Percentiles rank a stretch among this genome's conserved stretches.
phyloP scores from a whole-genome alignment of 2,113 vertebrate genomes.

The Labrus mixtus region DNA sequence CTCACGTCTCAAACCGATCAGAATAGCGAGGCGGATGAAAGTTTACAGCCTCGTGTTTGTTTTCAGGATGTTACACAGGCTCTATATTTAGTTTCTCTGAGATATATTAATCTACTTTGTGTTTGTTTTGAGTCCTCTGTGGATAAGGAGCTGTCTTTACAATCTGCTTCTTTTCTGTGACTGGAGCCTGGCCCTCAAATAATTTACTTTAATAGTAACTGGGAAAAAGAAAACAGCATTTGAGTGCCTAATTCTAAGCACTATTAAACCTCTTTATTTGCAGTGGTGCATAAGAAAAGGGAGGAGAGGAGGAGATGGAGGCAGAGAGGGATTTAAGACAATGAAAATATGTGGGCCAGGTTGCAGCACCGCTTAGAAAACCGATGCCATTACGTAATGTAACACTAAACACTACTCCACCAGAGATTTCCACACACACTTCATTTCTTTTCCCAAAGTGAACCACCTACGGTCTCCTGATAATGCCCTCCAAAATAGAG shows the following conservation, averaged over 20 bases:
- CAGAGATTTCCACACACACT: constrained; percentile 56
- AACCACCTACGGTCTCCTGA: constrained; percentile 60
- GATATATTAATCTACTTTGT: constrained; percentile 48
- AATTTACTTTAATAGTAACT: constrained; percentile 12
- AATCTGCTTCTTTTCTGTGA: background rate
- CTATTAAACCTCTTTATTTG: constrained; percentile 17
- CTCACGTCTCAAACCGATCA: constrained; percentile 70
- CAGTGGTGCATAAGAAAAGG: background rate
- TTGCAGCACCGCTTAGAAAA: constrained; percentile 43
- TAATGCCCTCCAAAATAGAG: constrained; percentile 45
- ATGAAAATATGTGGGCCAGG: constrained; percentile 49
- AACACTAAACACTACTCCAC: constrained; percentile 52
- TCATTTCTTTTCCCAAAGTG: constrained; percentile 50
- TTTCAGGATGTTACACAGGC: constrained; percentile 66
- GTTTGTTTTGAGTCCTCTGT: constrained; percentile 45
- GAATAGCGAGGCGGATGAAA: constrained; percentile 63
- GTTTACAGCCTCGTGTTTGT: constrained; percentile 65
- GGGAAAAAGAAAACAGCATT: background rate
- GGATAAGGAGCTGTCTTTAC: constrained; percentile 18
- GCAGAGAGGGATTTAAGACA: constrained; percentile 39
- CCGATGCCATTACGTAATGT: constrained; percentile 48
- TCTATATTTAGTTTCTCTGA: constrained; percentile 69
- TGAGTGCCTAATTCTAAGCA: constrained; percentile 4
- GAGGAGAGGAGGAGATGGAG: constrained; percentile 25
- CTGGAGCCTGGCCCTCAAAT: constrained; percentile 7